Conservation (phyloP, 2,888 invertebrate species). For the Electrophaes corylata region DNA sequence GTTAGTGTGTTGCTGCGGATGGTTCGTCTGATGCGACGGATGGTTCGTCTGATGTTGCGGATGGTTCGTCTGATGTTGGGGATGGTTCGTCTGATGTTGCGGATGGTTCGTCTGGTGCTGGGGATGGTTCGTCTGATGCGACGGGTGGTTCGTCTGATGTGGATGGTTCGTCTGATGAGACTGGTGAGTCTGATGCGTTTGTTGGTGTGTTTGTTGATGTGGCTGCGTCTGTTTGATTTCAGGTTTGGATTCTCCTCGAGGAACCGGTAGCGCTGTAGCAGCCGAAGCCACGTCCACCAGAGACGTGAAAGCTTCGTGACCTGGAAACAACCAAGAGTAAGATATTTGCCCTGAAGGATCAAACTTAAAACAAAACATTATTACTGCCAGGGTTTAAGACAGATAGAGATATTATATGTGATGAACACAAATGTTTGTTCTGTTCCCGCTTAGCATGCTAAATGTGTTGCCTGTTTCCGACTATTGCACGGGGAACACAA, state of each 20-base stretch:
- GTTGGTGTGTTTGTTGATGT: constrained; percentile 56
- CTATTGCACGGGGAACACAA: too few relatives aligned
- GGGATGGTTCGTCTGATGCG: constrained; percentile 36
- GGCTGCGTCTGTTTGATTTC: constrained; percentile 49
- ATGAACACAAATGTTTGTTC: too few relatives aligned
- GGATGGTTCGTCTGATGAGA: constrained; percentile 23
- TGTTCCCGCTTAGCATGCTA: too few relatives aligned
- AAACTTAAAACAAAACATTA: too few relatives aligned
- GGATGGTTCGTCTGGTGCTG: constrained; percentile 6
- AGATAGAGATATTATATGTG: too few relatives aligned
- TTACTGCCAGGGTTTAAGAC: too few relatives aligned
- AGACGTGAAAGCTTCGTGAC: constrained; percentile 94
- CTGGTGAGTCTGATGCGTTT: constrained; percentile 48
- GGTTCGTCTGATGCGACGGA: constrained; percentile 3
- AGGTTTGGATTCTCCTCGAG: constrained; percentile 78
- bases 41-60: constrained; percentile 39
- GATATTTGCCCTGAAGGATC: too few relatives aligned
- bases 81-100: constrained; percentile 29
- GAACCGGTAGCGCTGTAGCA: constrained; percentile 94
- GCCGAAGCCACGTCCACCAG: constrained; percentile 96
- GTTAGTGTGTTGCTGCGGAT: neutral
- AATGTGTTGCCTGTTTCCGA: too few relatives aligned
- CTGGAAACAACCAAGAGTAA: constrained; percentile 52
- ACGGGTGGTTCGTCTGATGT: constrained; percentile 45
- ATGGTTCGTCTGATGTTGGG: constrained; percentile 53